Evolutionary conservation across 2,797 vertebrate genomes (phyloP).

Genomic region (Hirundo rustica): DNA sequence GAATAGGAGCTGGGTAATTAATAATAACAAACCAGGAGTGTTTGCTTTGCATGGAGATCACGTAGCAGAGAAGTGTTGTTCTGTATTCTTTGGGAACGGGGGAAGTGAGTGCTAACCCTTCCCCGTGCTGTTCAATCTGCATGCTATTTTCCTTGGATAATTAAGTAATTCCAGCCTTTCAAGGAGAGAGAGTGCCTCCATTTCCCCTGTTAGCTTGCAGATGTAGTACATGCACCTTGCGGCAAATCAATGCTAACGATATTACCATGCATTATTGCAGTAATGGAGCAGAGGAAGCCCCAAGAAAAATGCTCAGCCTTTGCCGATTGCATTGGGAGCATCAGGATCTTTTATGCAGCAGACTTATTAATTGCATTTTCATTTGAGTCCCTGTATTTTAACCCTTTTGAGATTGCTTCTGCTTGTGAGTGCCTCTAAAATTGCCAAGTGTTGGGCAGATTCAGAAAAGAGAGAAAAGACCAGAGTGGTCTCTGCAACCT

Average conservation of each 20-base stretch:
- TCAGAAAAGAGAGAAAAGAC: not conserved
- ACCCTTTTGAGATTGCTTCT: not conserved
- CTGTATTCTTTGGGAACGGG: constrained; percentile 25
- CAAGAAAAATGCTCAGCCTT: constrained; percentile 29
- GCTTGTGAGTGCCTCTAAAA: not conserved
- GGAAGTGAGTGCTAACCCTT: constrained; percentile 24
- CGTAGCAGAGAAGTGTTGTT: constrained; percentile 5
- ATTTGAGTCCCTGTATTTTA: constrained; percentile 34
- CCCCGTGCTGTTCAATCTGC: constrained; percentile 53
- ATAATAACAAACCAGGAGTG: constrained; percentile 23
- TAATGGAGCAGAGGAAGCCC: constrained; percentile 10
- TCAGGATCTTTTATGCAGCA: not conserved
- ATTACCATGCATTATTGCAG: constrained; percentile 39
- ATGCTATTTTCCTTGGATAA: constrained; percentile 59
- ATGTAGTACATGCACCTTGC: constrained; percentile 56
- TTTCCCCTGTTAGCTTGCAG: constrained; percentile 58
- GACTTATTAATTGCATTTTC: constrained; percentile 50
- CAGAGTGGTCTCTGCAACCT: not conserved
- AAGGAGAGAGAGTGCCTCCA: constrained; percentile 24
- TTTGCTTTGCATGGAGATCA: constrained; percentile 30
- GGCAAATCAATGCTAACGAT: constrained; percentile 66
- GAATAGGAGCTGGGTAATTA: constrained; percentile 62
- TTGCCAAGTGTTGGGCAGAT: not conserved
- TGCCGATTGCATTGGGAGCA: not conserved
- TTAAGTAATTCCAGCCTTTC: constrained; percentile 66